phyloP scores from a whole-genome alignment of 1,140 invertebrate species.

The Euschistus heros region DNA sequence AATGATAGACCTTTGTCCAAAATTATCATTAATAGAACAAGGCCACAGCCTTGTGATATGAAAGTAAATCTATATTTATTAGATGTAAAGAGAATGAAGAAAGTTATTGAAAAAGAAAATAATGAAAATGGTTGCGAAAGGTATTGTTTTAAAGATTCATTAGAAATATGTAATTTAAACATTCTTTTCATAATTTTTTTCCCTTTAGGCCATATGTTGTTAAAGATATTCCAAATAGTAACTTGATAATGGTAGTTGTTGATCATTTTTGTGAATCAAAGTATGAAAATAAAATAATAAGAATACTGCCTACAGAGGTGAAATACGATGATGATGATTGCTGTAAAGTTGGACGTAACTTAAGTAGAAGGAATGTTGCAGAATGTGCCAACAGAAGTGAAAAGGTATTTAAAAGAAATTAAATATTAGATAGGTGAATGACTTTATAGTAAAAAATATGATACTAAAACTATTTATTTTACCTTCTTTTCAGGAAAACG shows the following conservation, averaged over 20 bases:
- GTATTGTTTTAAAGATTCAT: neutral
- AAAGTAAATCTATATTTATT: constrained; percentile 45
- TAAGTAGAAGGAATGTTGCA: constrained; percentile 8
- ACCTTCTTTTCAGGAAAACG: no score
- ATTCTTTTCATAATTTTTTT: neutral
- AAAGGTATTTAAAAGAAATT: neutral
- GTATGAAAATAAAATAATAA: constrained; percentile 35
- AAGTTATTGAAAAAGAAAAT: constrained; percentile 10
- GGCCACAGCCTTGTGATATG: constrained; percentile 66
- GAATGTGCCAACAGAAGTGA: constrained; percentile 3
- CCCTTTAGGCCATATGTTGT: constrained; percentile 63
- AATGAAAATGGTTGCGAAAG: constrained; percentile 22
- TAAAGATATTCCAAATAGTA: constrained; percentile 67
- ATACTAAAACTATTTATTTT: no score
- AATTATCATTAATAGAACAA: constrained; percentile 60
- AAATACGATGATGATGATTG: constrained; percentile 30
- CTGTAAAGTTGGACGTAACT: constrained; percentile 26
- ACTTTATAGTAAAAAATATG: no score
- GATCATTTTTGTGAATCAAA: constrained; percentile 49
- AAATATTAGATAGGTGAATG: no score
- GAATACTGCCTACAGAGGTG: constrained; percentile 33
- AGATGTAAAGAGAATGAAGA: constrained; percentile 20
- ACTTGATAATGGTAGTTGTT: constrained; percentile 72
- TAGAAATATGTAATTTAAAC: neutral
- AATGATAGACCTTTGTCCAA: constrained; percentile 20